These are phyloP conservation scores for Poecilia gillii DNA, from an alignment of 2,797 vertebrate genomes.

Conservation along the genomic window DNA sequence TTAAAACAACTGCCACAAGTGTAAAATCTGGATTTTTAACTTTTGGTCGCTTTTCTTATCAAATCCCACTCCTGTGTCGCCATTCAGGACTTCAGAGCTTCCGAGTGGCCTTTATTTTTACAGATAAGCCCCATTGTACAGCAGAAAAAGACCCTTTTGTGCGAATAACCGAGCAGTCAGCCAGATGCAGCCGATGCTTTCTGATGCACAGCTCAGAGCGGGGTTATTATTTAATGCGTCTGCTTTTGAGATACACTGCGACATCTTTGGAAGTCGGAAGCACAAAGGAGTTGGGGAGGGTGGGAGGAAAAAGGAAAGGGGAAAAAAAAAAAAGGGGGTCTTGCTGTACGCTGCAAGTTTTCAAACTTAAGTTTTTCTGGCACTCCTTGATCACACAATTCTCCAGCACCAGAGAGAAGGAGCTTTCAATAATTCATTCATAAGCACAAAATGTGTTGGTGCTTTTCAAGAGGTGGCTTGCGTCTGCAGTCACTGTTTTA, in stretches of 20 bases:
- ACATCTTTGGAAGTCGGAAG: conserved; percentile 35
- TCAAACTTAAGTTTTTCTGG: conserved; percentile 38
- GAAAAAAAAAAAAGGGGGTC: background rate
- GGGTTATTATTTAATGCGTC: conserved; percentile 37
- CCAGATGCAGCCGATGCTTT: conserved; percentile 48
- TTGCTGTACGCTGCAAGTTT: conserved; percentile 36
- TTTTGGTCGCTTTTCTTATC: conserved; percentile 6
- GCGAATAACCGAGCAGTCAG: conserved; percentile 30
- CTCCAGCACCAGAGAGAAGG: conserved; percentile 31
- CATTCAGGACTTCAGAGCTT: conserved; percentile 43
- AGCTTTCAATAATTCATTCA: conserved; percentile 66
- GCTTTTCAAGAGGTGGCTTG: conserved; percentile 32
- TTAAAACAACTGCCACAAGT: conserved; percentile 41
- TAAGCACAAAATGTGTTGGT: conserved; percentile 38
- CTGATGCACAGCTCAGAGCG: conserved; percentile 39
- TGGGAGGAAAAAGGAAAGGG: background rate
- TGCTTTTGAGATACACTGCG: conserved; percentile 39
- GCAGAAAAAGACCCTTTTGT: conserved; percentile 32
- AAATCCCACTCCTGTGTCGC: conserved; percentile 39
- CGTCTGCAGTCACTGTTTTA: conserved; percentile 48
- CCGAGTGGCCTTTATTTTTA: conserved; percentile 39
- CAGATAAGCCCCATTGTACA: conserved; percentile 22
- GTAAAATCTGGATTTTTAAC: conserved; percentile 49
- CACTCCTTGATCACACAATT: conserved; percentile 56
- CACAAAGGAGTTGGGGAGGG: background rate